Conservation (phyloP, 2,797 vertebrate species). For the Choloepus didactylus region DNA sequence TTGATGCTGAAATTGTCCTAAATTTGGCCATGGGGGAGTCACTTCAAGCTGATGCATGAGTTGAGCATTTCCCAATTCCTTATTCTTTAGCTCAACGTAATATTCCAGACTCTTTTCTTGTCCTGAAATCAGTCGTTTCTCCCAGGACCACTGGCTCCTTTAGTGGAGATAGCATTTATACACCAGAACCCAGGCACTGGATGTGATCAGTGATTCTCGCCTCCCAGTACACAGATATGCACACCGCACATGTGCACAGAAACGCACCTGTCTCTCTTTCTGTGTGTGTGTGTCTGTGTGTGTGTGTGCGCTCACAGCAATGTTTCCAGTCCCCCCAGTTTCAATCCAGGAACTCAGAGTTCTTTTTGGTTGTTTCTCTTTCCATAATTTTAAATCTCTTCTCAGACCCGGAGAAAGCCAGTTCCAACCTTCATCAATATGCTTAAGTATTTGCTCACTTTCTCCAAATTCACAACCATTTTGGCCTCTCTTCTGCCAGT, state of each 20-base stretch:
- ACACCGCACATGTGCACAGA: too few relatives aligned
- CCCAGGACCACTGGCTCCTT: neutral
- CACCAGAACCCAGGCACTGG: neutral
- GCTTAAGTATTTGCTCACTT: neutral
- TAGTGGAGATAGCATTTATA: neutral
- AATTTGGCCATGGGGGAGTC: neutral
- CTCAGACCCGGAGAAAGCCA: neutral
- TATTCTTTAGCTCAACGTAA: neutral
- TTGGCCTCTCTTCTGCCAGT: neutral
- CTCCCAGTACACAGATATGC: too few relatives aligned
- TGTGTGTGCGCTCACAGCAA: neutral
- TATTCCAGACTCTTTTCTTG: neutral
- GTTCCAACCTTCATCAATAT: neutral
- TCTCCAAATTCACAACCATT: neutral
- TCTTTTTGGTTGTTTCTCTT: neutral
- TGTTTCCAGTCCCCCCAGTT: neutral
- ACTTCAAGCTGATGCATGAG: neutral
- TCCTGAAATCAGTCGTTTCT: neutral
- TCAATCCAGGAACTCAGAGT: neutral
- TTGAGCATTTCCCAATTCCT: neutral
- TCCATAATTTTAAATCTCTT: neutral
- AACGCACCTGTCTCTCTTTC: too few relatives aligned
- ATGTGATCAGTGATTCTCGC: too few relatives aligned
- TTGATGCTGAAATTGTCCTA: neutral
- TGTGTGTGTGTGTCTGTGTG: neutral